These are phyloP conservation scores for Brachionus asplanchnoidis DNA, from an alignment of 1,140 invertebrate genomes.

Conservation along the genomic window DNA sequence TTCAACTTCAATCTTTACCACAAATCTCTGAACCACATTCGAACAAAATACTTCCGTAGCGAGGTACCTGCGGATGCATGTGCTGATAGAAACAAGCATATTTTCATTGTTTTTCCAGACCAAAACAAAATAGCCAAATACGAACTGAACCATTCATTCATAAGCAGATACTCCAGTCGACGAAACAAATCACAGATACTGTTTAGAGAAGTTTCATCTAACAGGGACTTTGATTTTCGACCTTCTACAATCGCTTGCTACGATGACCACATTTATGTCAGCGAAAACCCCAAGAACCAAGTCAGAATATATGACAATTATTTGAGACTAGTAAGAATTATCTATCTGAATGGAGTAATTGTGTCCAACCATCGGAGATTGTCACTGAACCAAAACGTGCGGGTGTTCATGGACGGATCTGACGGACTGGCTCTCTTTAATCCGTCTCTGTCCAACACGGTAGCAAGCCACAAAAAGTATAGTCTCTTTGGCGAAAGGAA, in stretches of 20 bases:
- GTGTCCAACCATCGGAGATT: background rate
- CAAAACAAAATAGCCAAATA: conserved; percentile 39
- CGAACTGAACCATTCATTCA: background rate
- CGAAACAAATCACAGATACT: background rate
- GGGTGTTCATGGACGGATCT: conserved; percentile 12
- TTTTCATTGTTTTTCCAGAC: conserved; percentile 28
- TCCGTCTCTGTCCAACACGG: background rate
- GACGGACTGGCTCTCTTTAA: conserved; percentile 23
- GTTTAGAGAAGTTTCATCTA: conserved; percentile 4
- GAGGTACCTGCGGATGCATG: conserved; percentile 23
- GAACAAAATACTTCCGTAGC: conserved; percentile 23
- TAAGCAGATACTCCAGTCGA: background rate
- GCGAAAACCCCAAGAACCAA: conserved; percentile 25
- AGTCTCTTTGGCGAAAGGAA: background rate
- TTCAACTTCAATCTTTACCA: conserved; percentile 15
- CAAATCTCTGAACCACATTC: background rate
- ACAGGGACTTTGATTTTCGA: conserved; percentile 6
- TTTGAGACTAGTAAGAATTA: conserved; percentile 13
- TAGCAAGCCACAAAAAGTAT: background rate
- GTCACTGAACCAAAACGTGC: background rate
- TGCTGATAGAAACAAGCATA: conserved; percentile 19
- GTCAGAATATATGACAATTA: conserved; percentile 19
- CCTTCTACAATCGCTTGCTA: conserved; percentile 28
- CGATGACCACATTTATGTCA: conserved; percentile 18
- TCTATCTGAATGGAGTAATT: conserved; percentile 5